These are phyloP conservation scores for Gymnodraco acuticeps DNA, from an alignment of 2,797 vertebrate species.

Conservation along the genomic window DNA sequence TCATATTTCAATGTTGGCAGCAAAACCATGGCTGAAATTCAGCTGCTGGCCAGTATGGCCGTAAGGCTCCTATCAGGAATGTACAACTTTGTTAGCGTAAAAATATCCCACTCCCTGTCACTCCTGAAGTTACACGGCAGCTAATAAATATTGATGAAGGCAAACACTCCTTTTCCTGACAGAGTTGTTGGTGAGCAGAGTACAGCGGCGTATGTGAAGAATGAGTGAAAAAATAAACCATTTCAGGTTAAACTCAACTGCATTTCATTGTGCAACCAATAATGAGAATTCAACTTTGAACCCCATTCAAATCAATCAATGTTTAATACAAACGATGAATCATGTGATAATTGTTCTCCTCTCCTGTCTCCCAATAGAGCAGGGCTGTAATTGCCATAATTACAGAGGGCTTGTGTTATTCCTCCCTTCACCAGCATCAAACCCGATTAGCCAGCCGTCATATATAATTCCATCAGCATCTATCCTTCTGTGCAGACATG, in stretches of 20 bases:
- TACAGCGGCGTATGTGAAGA: neutral
- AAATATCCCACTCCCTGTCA: neutral
- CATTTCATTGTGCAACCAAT: neutral
- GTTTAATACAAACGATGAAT: neutral
- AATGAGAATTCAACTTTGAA: neutral
- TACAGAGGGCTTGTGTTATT: constrained; percentile 42
- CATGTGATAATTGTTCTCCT: constrained; percentile 23
- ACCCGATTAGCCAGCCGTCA: constrained; percentile 54
- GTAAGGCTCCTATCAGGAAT: neutral
- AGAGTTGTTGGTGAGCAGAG: constrained; percentile 15
- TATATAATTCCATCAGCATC: constrained; percentile 68
- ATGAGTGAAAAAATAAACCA: neutral
- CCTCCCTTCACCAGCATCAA: constrained; percentile 54
- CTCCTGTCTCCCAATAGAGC: constrained; percentile 22
- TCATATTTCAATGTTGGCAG: neutral
- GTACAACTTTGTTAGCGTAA: constrained; percentile 1
- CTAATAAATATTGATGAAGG: constrained; percentile 16
- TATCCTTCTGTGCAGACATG: constrained; percentile 64
- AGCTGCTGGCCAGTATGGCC: neutral
- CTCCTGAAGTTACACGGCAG: neutral
- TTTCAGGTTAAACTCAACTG: neutral
- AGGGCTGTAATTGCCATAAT: constrained; percentile 55
- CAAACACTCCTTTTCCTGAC: no score
- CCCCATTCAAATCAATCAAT: neutral
- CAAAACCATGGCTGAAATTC: neutral